Base-by-base conservation (phyloP, 1,140 invertebrate genomes). In the Drosophila santomea region DNA sequence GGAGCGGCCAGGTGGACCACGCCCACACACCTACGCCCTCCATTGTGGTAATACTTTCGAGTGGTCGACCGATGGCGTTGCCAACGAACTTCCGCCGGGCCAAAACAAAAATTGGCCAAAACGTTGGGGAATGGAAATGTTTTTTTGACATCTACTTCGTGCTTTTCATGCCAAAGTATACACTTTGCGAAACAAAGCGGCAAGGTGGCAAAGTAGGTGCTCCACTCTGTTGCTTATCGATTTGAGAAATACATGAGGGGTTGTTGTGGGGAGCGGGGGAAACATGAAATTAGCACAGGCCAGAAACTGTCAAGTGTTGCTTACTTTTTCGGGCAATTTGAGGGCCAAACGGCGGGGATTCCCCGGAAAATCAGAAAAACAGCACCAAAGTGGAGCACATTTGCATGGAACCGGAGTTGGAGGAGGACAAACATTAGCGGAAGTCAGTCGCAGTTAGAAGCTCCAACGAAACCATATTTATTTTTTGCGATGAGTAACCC, bases 111-210 rank as follows among this genome's bases (percentile, higher is more conserved):
- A 61, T 52, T 78, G 20, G 20, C 20, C 20, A 20, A 20, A 20
- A 20, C 78, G 83, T 68, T 88, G 74, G 71, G 54, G 83, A 74
- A 68, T 83, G 66, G 68, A 71, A 71, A 71, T 69, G 64, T 39
- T 52, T 74, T 88, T 88, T 89, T 88, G 83, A 88, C 83, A 88
- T 79, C 66, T 66, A 80, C 63, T 89, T 89, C 83, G 84, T 88
- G 80, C 83, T 83, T 83, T 80, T 57, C 84, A 89, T 89, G 84
- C 83, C 68, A 83, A 88, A 80, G 67, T 89, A 63, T 81, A 54
- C 20, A 58, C 36, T 32, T 41, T 45, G 67, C 54, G 71, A 72
- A 64, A 39, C 58, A 78, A 73, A 59, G 20, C 39, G 28, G 4
- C 8, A 32, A 32, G 32, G 32, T 32, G 10, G 20, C n/a, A 1